Percentiles rank a stretch among this genome's conserved stretches.
These are phyloP conservation scores for Melieria picta DNA, from an alignment of 2,888 invertebrate genomes.

Conservation along the genomic window DNA sequence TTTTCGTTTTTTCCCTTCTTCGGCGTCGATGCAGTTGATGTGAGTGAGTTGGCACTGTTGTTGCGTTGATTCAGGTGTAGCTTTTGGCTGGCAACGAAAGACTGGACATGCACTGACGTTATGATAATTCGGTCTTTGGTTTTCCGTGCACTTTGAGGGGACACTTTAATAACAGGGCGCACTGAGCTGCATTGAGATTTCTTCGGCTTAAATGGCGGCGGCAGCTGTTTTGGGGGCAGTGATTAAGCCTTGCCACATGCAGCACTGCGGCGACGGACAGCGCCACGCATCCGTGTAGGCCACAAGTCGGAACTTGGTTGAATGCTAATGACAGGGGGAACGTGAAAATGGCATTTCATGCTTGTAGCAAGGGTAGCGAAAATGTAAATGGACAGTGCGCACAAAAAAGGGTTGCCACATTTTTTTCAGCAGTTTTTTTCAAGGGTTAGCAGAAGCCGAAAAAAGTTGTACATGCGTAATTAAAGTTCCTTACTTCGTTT, in stretches of 20 bases:
- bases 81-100: not conserved
- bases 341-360: not conserved
- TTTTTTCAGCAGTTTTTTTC: no score
- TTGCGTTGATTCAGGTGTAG: not conserved
- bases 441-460: no score
- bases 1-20: not conserved
- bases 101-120: not conserved
- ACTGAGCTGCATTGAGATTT: not conserved
- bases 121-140: not conserved
- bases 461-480: no score
- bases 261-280: not conserved
- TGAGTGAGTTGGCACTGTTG: not conserved
- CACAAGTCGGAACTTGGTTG: not conserved
- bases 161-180: conserved; percentile 29
- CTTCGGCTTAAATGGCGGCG: not conserved
- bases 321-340: not conserved
- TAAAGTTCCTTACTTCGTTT: no score
- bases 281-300: not conserved
- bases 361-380: no score
- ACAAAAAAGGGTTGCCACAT: no score
- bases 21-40: not conserved
- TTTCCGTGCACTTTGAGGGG: not conserved
- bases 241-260: not conserved
- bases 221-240: not conserved
- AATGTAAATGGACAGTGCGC: no score